Conservation (phyloP, 2,113 vertebrate genomes). For the Stictonetta naevosa region DNA sequence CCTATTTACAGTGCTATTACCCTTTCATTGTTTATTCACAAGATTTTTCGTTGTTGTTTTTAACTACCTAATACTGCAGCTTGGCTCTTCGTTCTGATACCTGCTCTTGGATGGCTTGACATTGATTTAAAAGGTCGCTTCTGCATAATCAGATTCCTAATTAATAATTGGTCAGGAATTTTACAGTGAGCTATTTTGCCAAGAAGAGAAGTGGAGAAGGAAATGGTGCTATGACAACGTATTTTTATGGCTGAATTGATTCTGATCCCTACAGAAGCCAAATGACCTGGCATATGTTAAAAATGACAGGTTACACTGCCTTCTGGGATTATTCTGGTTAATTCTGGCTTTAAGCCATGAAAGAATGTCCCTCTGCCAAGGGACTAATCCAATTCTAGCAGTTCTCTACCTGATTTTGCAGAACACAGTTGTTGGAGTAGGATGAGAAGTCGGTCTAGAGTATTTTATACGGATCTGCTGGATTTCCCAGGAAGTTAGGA, state of each 20-base stretch:
- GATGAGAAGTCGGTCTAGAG: background rate
- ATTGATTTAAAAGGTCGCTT: background rate
- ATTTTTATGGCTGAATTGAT: background rate
- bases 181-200: background rate
- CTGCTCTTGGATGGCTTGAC: background rate
- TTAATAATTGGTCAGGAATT: background rate
- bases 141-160: background rate
- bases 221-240: background rate
- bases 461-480: background rate
- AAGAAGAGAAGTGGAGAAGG: background rate
- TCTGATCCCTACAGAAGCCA: background rate
- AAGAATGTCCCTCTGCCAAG: background rate
- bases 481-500: background rate
- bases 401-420: background rate
- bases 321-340: background rate
- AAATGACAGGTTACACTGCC: background rate
- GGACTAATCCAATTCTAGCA: background rate
- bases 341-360: background rate
- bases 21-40: background rate
- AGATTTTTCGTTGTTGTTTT: background rate
- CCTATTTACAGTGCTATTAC: background rate
- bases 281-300: background rate
- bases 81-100: background rate
- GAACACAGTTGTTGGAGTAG: background rate
- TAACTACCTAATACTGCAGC: background rate